These are phyloP conservation scores for Ptychochromis oligacanthus DNA, from an alignment of 2,113 vertebrate genomes.

Conservation along the genomic window DNA sequence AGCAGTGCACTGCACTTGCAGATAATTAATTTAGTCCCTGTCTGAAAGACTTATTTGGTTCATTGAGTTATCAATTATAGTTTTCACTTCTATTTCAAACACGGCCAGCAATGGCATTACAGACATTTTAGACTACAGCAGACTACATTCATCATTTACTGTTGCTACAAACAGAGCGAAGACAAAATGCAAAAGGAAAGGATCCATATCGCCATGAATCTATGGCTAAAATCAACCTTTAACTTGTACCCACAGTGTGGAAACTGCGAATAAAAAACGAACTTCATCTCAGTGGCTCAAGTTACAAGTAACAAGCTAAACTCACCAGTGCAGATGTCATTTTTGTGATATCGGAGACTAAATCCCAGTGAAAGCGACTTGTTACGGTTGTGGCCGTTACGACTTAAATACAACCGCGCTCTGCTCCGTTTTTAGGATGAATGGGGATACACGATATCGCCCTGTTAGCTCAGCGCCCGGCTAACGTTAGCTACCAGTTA, in stretches of 20 bases:
- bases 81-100: not conserved
- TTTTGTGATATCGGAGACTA: not conserved
- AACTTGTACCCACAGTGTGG: not conserved
- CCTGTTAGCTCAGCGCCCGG: not conserved
- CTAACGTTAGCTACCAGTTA: constrained; percentile 30
- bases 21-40: no score
- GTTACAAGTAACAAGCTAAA: not conserved
- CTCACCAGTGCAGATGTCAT: constrained; percentile 76
- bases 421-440: not conserved
- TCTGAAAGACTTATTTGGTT: no score
- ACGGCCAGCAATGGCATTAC: not conserved
- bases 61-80: no score
- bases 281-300: not conserved
- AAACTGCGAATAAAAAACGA: not conserved
- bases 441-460: accelerated
- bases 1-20: no score
- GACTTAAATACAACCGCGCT: not conserved
- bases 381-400: not conserved
- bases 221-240: not conserved
- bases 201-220: not conserved
- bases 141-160: not conserved
- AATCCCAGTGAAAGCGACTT: not conserved
- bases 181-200: not conserved
- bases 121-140: not conserved
- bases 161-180: not conserved